Base-by-base conservation (phyloP, 2,113 vertebrate species). In the Hyperoodon ampullatus region DNA sequence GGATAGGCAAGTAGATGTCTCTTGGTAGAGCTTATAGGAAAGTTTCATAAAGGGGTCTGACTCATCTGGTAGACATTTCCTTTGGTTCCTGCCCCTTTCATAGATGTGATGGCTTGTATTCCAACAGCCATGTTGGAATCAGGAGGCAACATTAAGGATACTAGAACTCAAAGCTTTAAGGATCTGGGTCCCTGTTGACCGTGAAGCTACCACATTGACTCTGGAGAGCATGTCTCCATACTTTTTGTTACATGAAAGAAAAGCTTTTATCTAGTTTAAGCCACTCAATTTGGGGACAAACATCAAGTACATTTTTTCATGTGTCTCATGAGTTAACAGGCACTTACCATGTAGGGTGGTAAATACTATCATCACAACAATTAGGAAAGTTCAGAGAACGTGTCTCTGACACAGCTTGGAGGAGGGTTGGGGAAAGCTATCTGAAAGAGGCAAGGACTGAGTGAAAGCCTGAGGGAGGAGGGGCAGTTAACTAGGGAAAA, bases 191-290 rank as follows among this genome's bases (percentile, higher is more conserved):
- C 61, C 60, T 60, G 2, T 42, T 78, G 42, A 60, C 33, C n/a
- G 21, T 66, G n/a, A 87, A 88, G 26, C 58, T 70, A 80, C 42
- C 50, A 33, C 5, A 78, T 0, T 63, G 82, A 23, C 44, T 71
- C 44, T 33, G 21, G 28, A 74, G 28, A 75, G 23, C 44, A 26
- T 28, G 28, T 44, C 42, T 81, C 60, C 72, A 91, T 60, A 91
- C 47, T 80, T 96, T 13, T 33, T 50, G 16, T 83, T 70, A 50
- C 66, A 9, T 42, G 61, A 93, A 44, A 90, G 44, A 93, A 96
- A 95, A 84, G 53, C 10, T 8, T 97, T 88, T 68, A 47, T 61
- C 33, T 94, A 91, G 58, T 88, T 81, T 85, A 65, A 47, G n/a
- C 55, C 77, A 82, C 42, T 74, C 13, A 50, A 44, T 63, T 84